Conservation (phyloP, 2,113 vertebrate genomes). For the Hemibagrus wyckioides region DNA sequence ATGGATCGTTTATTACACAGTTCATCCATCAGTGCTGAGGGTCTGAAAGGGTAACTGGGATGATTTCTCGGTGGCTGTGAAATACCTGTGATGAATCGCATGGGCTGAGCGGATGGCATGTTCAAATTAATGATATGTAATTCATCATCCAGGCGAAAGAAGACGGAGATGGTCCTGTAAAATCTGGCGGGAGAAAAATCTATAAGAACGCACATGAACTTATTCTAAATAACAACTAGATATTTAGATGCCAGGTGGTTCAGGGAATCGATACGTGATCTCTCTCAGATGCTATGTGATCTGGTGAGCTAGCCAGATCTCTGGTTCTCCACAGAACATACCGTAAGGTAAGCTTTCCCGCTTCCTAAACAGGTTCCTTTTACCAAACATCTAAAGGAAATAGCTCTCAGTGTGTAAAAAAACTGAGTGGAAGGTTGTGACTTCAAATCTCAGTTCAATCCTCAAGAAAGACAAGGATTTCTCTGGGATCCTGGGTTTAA, state of each 20-base stretch:
- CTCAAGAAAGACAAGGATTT: background rate
- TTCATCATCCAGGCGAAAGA: conserved; percentile 64
- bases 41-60: conserved; percentile 72
- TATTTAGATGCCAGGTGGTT: conserved; percentile 56
- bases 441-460: background rate
- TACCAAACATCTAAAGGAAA: background rate
- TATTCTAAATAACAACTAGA: conserved; percentile 38
- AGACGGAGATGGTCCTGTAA: conserved; percentile 8
- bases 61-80: conserved; percentile 63
- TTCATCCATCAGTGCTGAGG: conserved; percentile 71
- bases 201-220: conserved; percentile 51
- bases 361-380: background rate
- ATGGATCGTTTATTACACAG: conserved; percentile 65
- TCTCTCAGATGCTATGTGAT: background rate
- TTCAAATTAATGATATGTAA: conserved; percentile 67
- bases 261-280: conserved; percentile 42
- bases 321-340: background rate
- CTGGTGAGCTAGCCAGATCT: background rate
- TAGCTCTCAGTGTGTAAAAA: background rate
- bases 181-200: conserved; percentile 52
- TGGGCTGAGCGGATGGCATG: conserved; percentile 61
- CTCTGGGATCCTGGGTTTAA: background rate
- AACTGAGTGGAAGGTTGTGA: background rate
- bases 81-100: conserved; percentile 68
- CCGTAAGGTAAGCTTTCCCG: background rate